Evolutionary conservation across 2,888 invertebrate genomes (phyloP).

Genomic region (Toxonevra muliebris): DNA sequence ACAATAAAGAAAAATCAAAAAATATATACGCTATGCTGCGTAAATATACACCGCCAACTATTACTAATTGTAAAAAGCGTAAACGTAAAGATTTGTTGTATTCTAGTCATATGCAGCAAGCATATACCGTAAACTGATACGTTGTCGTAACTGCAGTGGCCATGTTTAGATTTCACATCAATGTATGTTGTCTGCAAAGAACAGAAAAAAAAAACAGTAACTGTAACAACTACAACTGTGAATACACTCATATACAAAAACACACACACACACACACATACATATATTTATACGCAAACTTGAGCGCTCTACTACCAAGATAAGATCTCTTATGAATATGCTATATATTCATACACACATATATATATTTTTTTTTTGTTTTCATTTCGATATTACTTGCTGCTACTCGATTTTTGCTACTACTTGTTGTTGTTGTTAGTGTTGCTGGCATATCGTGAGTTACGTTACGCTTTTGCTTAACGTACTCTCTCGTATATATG

Average conservation of each 20-base stretch:
- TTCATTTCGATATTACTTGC: neutral
- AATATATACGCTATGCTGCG: no score
- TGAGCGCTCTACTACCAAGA: neutral
- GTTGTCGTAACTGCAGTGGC: conserved; percentile 15
- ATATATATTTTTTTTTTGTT: no score
- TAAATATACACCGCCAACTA: no score
- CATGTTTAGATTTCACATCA: conserved; percentile 8
- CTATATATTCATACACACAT: neutral
- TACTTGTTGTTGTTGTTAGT: conserved; percentile 12
- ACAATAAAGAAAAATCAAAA: no score
- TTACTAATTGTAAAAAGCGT: no score
- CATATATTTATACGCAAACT: neutral
- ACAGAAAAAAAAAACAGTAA: conserved; percentile 1
- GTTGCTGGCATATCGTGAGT: neutral
- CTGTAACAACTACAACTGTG: neutral
- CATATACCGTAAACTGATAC: no score
- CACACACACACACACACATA: neutral
- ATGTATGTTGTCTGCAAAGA: conserved; percentile 3
- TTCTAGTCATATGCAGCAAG: no score
- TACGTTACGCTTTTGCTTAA: conserved; percentile 16
- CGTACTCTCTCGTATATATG: neutral
- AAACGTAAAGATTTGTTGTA: no score
- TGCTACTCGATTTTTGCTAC: neutral
- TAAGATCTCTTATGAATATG: conserved; percentile 13
- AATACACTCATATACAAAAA: neutral